Conservation (phyloP, 1,140 invertebrate genomes). For the Papilio dardanus region DNA sequence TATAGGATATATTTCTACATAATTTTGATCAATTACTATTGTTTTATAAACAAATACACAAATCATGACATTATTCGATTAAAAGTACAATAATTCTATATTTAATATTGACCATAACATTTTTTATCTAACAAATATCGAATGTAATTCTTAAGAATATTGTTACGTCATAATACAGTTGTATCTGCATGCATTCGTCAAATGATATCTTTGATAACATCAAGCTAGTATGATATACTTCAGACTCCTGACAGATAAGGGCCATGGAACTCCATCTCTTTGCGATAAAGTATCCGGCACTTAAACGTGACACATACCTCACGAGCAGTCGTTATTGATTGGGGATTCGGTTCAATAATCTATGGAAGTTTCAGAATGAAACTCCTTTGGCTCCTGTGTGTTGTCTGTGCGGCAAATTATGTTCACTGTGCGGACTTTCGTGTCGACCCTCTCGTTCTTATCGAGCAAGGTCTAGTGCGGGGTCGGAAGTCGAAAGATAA, state of each 20-base stretch:
- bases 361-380: conserved; percentile 50
- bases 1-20: not conserved
- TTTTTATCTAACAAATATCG: conserved; percentile 27
- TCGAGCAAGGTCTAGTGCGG: conserved; percentile 69
- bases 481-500: conserved; percentile 66
- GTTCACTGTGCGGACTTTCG: conserved; percentile 54
- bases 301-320: not conserved
- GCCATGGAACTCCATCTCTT: conserved; percentile 49
- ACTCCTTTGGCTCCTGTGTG: conserved; percentile 48
- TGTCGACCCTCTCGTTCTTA: conserved; percentile 71
- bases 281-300: conserved; percentile 54
- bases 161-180: conserved; percentile 12
- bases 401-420: conserved; percentile 51
- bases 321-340: conserved; percentile 12
- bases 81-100: not conserved
- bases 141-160: not conserved
- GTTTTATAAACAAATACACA: too few relatives aligned
- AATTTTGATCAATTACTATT: too few relatives aligned
- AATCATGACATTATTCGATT: not conserved
- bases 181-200: conserved; percentile 29
- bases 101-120: conserved; percentile 9
- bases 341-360: not conserved
- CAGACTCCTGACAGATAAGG: conserved; percentile 49
- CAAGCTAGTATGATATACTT: conserved; percentile 43
- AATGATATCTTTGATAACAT: conserved; percentile 38